These are phyloP conservation scores for Drosophila melanosoma DNA, from an alignment of 2,888 invertebrate genomes.

Conservation along the genomic window DNA sequence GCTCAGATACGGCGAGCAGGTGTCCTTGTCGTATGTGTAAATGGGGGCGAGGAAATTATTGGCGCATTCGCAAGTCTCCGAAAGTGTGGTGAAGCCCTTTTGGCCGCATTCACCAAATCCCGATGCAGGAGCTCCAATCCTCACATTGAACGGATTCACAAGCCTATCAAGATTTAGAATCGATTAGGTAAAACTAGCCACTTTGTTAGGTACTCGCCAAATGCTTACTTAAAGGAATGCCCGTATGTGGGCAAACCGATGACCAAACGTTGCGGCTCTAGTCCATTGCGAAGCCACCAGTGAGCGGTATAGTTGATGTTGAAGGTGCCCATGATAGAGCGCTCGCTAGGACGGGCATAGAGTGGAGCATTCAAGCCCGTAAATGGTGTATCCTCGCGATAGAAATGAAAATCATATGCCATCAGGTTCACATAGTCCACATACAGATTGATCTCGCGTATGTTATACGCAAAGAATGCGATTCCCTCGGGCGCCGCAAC, in stretches of 20 bases:
- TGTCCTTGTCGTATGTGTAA: conserved; percentile 88
- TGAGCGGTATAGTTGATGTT: conserved; percentile 93
- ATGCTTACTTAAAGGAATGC: conserved; percentile 88
- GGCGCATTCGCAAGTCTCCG: conserved; percentile 89
- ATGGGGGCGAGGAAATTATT: conserved; percentile 85
- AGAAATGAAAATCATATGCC: conserved; percentile 96
- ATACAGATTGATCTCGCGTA: conserved; percentile 91
- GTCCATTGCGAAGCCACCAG: conserved; percentile 91
- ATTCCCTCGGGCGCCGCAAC: conserved; percentile 92
- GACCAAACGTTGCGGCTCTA: conserved; percentile 91
- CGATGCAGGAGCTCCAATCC: conserved; percentile 89
- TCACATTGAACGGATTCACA: conserved; percentile 88
- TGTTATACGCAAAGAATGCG: conserved; percentile 91
- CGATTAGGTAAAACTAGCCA: background rate
- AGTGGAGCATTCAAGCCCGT: conserved; percentile 95
- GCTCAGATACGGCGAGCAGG: conserved; percentile 91
- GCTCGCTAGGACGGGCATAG: conserved; percentile 87
- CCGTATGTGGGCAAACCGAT: conserved; percentile 96
- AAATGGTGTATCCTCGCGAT: conserved; percentile 90
- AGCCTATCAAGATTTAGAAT: conserved; percentile 85
- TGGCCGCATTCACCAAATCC: conserved; percentile 89
- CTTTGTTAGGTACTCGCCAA: background rate
- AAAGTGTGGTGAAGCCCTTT: conserved; percentile 90
- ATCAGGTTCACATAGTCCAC: conserved; percentile 95
- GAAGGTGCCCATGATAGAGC: conserved; percentile 88